Evolutionary conservation across 2,113 vertebrate genomes (phyloP).

Genomic region (Mus musculus): DNA sequence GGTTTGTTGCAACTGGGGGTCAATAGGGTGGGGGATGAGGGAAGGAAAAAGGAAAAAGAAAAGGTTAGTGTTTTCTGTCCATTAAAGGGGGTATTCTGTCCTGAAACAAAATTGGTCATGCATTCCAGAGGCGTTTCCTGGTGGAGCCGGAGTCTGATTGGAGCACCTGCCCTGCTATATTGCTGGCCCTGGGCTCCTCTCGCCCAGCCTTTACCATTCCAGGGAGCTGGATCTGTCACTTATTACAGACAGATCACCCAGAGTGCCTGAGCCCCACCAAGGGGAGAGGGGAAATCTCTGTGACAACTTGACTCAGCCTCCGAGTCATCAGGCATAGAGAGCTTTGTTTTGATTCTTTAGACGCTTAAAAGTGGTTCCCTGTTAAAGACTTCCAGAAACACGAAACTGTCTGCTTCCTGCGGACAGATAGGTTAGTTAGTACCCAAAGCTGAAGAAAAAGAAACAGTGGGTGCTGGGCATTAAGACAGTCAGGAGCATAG

Average conservation of each 20-base stretch:
- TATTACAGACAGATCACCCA: slow-evolving; percentile 83
- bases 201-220: slow-evolving; percentile 65
- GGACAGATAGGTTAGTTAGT: slow-evolving; percentile 35
- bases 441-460: slow-evolving; percentile 2
- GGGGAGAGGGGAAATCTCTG: slow-evolving; percentile 18
- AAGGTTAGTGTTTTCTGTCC: slow-evolving; percentile 91
- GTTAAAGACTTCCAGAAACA: slow-evolving; percentile 22
- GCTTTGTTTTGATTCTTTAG: slow-evolving; percentile 39
- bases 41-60: slow-evolving; percentile 83
- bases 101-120: slow-evolving; percentile 91
- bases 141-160: slow-evolving; percentile 81
- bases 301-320: slow-evolving; percentile 70
- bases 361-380: neutral
- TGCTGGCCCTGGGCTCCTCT: slow-evolving; percentile 51
- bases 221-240: slow-evolving; percentile 83
- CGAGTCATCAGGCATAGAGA: neutral
- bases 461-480: neutral
- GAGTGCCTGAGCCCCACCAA: slow-evolving; percentile 61
- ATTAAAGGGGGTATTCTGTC: slow-evolving; percentile 90
- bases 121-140: slow-evolving; percentile 91
- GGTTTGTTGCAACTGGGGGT: slow-evolving; percentile 71
- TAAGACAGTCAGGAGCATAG: neutral
- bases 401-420: slow-evolving; percentile 12
- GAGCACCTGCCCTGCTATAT: slow-evolving; percentile 88
- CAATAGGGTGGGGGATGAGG: neutral